Evolutionary conservation across 2,113 vertebrate genomes (phyloP).

Genomic region (Corapipo altera): DNA sequence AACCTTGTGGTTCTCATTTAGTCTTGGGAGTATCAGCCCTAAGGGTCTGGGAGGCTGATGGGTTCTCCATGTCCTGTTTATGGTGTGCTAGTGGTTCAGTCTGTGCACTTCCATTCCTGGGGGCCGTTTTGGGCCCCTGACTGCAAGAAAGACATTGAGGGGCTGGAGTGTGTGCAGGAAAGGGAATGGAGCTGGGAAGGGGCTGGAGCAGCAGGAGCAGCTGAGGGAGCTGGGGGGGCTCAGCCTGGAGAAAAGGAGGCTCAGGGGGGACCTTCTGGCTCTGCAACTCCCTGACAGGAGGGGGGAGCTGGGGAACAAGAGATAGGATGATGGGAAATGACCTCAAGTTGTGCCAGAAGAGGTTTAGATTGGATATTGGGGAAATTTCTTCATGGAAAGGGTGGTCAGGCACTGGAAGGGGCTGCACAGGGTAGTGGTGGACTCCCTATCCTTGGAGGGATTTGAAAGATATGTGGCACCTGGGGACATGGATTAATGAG

Average conservation of each 20-base stretch:
- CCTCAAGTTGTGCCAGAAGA: not conserved
- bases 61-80: not conserved
- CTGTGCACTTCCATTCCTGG: not conserved
- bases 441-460: too few species aligned
- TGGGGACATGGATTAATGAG: not conserved
- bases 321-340: not conserved
- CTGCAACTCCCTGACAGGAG: not conserved
- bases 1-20: not conserved
- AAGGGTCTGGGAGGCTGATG: not conserved
- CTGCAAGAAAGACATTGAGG: not conserved
- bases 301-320: not conserved
- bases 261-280: not conserved
- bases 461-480: not conserved
- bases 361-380: too few species aligned
- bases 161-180: accelerated
- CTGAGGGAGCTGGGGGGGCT: not conserved
- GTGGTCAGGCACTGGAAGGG: not conserved
- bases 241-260: not conserved
- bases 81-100: not conserved
- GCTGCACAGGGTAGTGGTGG: not conserved
- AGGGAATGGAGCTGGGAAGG: not conserved
- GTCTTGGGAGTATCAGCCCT: not conserved
- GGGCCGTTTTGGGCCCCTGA: not conserved
- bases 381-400: not conserved
- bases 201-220: not conserved